Percentiles rank a stretch among this genome's conserved stretches.
Evolutionary conservation across 2,113 vertebrate genomes (phyloP).

Genomic region (Salvelinus fontinalis): DNA sequence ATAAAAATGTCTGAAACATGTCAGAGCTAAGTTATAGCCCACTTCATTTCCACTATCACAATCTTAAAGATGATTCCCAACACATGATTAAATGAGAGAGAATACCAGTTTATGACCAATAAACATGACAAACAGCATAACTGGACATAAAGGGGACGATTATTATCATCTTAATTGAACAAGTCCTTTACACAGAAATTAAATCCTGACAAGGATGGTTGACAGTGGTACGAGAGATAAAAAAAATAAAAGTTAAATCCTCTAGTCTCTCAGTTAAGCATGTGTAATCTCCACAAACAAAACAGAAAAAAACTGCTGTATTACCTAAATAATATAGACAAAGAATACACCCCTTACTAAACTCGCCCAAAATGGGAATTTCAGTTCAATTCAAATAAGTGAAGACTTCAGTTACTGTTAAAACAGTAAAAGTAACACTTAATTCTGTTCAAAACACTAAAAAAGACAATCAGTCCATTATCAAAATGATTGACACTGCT

Average conservation of each 20-base stretch:
- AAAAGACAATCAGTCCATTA: neutral
- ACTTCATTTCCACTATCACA: no score
- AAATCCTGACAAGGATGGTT: neutral
- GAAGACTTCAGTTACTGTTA: neutral
- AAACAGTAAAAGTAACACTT: slow-evolving; percentile 11
- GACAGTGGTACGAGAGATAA: neutral
- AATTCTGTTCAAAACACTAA: slow-evolving; percentile 6
- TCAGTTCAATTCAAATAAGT: neutral
- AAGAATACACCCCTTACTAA: neutral
- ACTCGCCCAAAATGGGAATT: neutral
- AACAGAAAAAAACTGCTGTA: no score
- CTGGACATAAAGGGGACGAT: neutral
- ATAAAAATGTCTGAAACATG: no score
- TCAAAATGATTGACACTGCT: slow-evolving; percentile 28
- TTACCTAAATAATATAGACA: neutral
- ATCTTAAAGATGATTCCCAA: no score
- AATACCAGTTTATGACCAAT: no score
- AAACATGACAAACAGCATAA: neutral
- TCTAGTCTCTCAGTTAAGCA: neutral
- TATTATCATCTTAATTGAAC: neutral
- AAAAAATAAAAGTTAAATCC: no score
- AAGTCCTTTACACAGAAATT: neutral
- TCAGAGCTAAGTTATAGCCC: no score
- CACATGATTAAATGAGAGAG: no score
- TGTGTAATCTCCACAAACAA: neutral